Conservation (phyloP, 2,113 vertebrate species). For the Hyla sarda region DNA sequence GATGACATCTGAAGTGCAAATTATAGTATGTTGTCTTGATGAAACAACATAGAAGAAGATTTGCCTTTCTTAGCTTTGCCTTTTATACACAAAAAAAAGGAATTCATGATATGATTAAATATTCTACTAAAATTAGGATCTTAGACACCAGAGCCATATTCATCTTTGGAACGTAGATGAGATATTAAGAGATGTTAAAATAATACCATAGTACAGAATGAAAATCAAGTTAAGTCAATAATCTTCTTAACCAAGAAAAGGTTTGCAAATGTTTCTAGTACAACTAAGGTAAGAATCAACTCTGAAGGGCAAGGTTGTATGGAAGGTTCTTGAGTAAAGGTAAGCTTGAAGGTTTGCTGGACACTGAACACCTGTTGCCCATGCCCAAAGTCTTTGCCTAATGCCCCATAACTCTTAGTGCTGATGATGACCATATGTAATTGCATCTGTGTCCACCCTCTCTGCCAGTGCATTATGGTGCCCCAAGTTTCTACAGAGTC, state of each 20-base stretch:
- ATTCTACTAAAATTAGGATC: not conserved
- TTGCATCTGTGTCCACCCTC: too few species aligned
- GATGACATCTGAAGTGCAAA: slow-evolving; percentile 71
- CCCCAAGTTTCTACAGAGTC: too few species aligned
- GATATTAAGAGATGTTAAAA: not conserved
- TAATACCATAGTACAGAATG: not conserved
- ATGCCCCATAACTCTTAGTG: too few species aligned
- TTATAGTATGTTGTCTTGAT: slow-evolving; percentile 69
- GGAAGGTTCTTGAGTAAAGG: too few species aligned
- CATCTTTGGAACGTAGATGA: not conserved
- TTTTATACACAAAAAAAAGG: not conserved
- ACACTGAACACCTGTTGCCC: too few species aligned
- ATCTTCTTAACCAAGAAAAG: not conserved
- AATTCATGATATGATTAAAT: slow-evolving; percentile 16
- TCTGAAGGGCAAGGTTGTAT: too few species aligned
- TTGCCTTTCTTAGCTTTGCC: slow-evolving; percentile 60
- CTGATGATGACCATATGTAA: too few species aligned
- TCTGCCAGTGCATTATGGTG: too few species aligned
- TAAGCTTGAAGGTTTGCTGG: too few species aligned
- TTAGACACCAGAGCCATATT: not conserved
- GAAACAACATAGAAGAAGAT: slow-evolving; percentile 66
- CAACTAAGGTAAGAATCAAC: too few species aligned
- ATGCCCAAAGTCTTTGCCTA: too few species aligned
- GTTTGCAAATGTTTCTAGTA: not conserved
- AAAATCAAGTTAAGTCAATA: not conserved